phyloP scores from a whole-genome alignment of 2,113 vertebrate genomes.

The Nyctereutes procyonoides region DNA sequence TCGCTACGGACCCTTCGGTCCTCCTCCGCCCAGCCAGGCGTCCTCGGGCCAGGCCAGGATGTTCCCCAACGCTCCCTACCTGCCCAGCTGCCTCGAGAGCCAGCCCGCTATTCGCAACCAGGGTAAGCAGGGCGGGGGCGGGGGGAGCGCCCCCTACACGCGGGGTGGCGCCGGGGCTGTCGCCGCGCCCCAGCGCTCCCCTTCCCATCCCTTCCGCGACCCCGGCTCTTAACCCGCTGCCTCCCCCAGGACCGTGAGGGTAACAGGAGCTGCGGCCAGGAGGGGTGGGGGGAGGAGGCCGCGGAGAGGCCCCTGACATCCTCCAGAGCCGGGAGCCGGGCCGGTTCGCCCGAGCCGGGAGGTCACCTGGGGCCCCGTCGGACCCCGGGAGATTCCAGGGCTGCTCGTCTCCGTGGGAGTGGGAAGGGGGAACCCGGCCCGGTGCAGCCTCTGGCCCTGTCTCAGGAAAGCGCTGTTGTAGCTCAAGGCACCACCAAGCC shows the following conservation, averaged over 20 bases:
- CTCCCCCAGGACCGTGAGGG: not conserved
- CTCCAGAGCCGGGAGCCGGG: not conserved
- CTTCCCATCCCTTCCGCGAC: not conserved
- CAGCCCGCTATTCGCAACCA: conserved; percentile 92
- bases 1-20: conserved; percentile 93
- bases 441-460: not conserved
- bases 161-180: not conserved
- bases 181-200: rapidly evolving
- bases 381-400: not conserved
- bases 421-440: not conserved
- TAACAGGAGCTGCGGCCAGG: not conserved
- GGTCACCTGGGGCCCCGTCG: not conserved
- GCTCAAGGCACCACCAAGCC: not conserved
- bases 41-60: conserved; percentile 91
- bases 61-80: conserved; percentile 94
- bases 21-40: conserved; percentile 87
- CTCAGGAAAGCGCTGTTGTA: not conserved
- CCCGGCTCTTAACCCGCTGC: not conserved
- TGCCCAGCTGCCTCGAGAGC: conserved; percentile 94
- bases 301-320: not conserved
- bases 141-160: conserved; percentile 27
- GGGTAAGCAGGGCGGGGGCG: conserved; percentile 87
- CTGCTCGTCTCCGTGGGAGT: not conserved
- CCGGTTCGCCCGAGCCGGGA: conserved; percentile 75
- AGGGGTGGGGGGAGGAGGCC: not conserved